Evolutionary conservation across 2,888 invertebrate species (phyloP), one percentile per base, ranked within the genome.

Genomic region (Dioctria linearis): DNA sequence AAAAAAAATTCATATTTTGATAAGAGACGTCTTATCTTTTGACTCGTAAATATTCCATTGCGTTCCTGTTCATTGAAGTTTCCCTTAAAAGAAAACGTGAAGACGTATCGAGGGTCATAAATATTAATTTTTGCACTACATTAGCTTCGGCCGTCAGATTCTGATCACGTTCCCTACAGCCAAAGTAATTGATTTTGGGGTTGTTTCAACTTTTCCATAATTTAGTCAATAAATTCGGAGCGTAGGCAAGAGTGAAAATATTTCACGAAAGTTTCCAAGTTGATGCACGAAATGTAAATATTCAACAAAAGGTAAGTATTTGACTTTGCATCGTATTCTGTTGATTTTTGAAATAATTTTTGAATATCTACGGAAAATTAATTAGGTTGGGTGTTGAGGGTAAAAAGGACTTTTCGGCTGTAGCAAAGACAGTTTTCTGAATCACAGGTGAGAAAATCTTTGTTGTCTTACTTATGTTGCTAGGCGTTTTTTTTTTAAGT

Each of bases 91-190:
- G 73, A 40, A 59, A 57, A 13, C 43, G 13, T 49, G 42, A 75
- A 42, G n/a, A n/a, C n/a, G 73, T 75, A 75, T 54, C 42, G 57
- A 59, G 59, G 59, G 73, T 59, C 59, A 75, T 75, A 75, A 75
- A 75, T 75, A 75, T 75, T 75, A 75, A 75, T 75, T 75, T 75
- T 75, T 59, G 73, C 73, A 75, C 59, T 75, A 75, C 73, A 75
- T 75, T 75, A 75, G 59, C 59, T 75, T 49, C 42, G 42, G 73
- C 57, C 73, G 73, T 75, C 73, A 75, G 42, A 75, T 75, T 75
- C 73, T 75, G 73, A 75, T 75, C 73, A 75, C 73, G 73, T 75
- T 59, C 73, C 25, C 73, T 43, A 37, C 73, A 39, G 73, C 42
- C 40, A 37, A 59, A 59, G 73, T 75, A 75, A 75, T 75, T 75